Conservation (phyloP, 2,888 invertebrate genomes). For the Epiblema foenella region DNA sequence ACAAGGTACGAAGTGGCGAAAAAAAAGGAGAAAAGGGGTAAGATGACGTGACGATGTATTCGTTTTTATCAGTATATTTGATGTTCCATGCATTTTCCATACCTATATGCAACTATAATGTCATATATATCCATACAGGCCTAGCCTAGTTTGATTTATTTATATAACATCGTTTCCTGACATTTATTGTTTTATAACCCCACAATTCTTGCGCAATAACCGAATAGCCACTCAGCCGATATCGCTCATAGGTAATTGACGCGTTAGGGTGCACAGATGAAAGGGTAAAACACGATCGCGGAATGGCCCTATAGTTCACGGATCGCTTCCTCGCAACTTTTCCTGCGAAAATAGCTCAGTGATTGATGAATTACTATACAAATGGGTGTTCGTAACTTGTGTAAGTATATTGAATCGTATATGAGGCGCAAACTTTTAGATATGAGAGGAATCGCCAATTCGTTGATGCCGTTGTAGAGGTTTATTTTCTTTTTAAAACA, state of each 20-base stretch:
- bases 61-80: no score
- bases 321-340: conserved; percentile 22
- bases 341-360: conserved; percentile 19
- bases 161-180: background rate
- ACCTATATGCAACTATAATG: no score
- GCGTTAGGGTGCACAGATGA: conserved; percentile 16
- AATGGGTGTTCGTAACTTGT: conserved; percentile 29
- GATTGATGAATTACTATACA: conserved; percentile 31
- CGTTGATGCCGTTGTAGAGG: background rate
- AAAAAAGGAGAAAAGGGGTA: no score
- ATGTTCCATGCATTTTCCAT: no score
- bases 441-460: conserved; percentile 4
- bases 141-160: background rate
- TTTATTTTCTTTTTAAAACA: background rate
- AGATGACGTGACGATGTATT: no score
- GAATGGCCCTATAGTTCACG: conserved; percentile 3
- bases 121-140: no score
- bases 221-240: conserved; percentile 6
- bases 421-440: conserved; percentile 21
- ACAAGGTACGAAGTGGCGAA: no score
- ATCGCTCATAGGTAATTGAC: conserved; percentile 20
- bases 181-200: background rate
- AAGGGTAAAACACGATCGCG: conserved; percentile 11
- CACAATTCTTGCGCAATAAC: background rate
- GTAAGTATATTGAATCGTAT: conserved; percentile 29